Percentiles rank a stretch among this genome's conserved stretches.
Evolutionary conservation across 2,888 invertebrate species (phyloP).

Genomic region (Caenorhabditis wallacei): DNA sequence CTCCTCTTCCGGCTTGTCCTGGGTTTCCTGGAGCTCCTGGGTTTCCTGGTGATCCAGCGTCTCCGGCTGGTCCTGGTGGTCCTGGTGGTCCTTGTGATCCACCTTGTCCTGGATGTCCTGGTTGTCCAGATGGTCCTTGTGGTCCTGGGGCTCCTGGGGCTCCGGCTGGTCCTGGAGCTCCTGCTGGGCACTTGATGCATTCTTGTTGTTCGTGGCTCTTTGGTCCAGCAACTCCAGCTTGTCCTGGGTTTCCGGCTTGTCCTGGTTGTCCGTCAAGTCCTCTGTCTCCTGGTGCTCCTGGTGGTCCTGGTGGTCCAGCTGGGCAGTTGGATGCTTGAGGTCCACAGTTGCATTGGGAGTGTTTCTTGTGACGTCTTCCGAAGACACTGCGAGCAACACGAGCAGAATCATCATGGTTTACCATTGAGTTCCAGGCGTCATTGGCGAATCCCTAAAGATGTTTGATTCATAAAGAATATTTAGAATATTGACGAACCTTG

Average conservation of each 20-base stretch:
- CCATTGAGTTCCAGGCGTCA: slow-evolving; percentile 68
- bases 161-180: slow-evolving; percentile 71
- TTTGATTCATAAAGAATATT: background rate
- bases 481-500: slow-evolving; percentile 44
- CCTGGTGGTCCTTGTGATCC: slow-evolving; percentile 62
- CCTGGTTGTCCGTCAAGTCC: slow-evolving; percentile 66
- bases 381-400: slow-evolving; percentile 58
- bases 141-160: slow-evolving; percentile 68
- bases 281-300: slow-evolving; percentile 69
- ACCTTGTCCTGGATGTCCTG: slow-evolving; percentile 65
- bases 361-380: slow-evolving; percentile 58
- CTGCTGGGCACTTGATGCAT: slow-evolving; percentile 65
- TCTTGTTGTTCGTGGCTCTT: slow-evolving; percentile 60
- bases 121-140: slow-evolving; percentile 66
- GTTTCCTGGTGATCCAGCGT: slow-evolving; percentile 61
- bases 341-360: slow-evolving; percentile 66
- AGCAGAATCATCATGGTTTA: slow-evolving; percentile 35
- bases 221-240: slow-evolving; percentile 60
- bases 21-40: slow-evolving; percentile 60
- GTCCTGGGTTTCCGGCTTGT: slow-evolving; percentile 64
- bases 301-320: slow-evolving; percentile 73
- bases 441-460: slow-evolving; percentile 63
- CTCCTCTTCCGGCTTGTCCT: slow-evolving; percentile 62
- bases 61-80: slow-evolving; percentile 58
- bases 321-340: slow-evolving; percentile 68